Evolutionary conservation across 2,113 vertebrate species (phyloP).

Genomic region (Heterochromis multidens): DNA sequence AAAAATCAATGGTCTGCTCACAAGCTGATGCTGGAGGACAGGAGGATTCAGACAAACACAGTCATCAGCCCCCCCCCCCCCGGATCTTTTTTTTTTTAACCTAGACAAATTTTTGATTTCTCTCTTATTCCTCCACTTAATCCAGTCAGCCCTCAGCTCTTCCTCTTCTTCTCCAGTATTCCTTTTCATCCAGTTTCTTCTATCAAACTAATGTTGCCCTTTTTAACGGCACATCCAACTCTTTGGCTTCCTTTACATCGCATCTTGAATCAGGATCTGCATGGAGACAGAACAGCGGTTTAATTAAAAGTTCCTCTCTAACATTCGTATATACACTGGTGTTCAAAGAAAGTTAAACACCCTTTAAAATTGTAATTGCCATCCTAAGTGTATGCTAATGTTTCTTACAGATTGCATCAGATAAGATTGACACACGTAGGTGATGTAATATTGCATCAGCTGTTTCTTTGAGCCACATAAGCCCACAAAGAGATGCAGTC

Average conservation of each 20-base stretch:
- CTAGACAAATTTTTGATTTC: conserved; percentile 9
- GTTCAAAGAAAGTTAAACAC: not conserved
- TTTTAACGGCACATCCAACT: not conserved
- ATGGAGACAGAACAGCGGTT: not conserved
- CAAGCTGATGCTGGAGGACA: conserved; percentile 42
- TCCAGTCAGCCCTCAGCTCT: not conserved
- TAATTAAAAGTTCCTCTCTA: not conserved
- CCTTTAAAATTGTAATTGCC: not conserved
- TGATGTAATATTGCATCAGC: not conserved
- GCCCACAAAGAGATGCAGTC: not conserved
- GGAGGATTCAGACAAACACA: conserved; percentile 42
- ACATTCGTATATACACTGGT: not conserved
- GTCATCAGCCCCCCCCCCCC: conserved; percentile 21
- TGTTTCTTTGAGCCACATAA: not conserved
- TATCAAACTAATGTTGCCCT: not conserved
- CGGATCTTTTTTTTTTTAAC: not conserved
- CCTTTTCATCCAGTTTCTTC: not conserved
- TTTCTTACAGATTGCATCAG: not conserved
- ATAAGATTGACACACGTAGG: not conserved
- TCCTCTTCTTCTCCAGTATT: not conserved
- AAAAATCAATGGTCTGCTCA: conserved; percentile 57
- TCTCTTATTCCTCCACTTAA: not conserved
- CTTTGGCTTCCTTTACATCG: not conserved
- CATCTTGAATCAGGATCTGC: not conserved
- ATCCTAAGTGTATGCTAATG: not conserved